Percentiles rank a stretch among this genome's conserved stretches.
Conservation (phyloP, 1,140 invertebrate species). For the Pseudomyrmex cubaensis region DNA sequence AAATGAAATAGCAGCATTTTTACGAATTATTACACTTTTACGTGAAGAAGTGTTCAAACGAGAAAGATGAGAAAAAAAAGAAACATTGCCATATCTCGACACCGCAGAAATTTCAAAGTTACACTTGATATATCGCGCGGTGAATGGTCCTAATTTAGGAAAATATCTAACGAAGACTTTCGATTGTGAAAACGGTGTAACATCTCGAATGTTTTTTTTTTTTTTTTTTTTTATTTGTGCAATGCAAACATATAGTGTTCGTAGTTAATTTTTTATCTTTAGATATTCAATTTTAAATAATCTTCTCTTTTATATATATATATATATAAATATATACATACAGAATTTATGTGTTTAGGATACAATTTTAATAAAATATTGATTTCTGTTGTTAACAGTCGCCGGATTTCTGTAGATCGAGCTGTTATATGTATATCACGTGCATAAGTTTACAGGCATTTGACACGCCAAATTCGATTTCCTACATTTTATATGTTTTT, state of each 20-base stretch:
- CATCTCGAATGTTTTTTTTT: conserved; percentile 43
- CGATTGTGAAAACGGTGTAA: conserved; percentile 22
- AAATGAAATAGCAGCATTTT: conserved; percentile 65
- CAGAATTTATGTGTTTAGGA: conserved; percentile 44
- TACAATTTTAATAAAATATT: conserved; percentile 60
- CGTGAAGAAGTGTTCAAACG: conserved; percentile 67
- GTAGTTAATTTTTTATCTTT: conserved; percentile 64
- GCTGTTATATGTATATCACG: conserved; percentile 20
- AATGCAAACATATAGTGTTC: conserved; percentile 49
- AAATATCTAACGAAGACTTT: conserved; percentile 61
- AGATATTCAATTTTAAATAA: conserved; percentile 53
- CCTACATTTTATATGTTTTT: conserved; percentile 68
- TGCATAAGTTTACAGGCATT: conserved; percentile 41
- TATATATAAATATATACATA: conserved; percentile 50
- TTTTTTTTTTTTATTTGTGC: conserved; percentile 55
- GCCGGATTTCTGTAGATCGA: conserved; percentile 59
- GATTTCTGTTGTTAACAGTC: conserved; percentile 42
- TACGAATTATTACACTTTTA: conserved; percentile 62
- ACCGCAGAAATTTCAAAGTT: conserved; percentile 54
- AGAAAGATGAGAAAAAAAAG: conserved; percentile 34
- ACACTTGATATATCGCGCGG: conserved; percentile 56
- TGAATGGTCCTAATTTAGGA: conserved; percentile 67
- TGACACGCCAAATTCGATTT: conserved; percentile 38
- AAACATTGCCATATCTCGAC: conserved; percentile 69
- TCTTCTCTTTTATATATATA: too few species aligned